Base-by-base conservation (phyloP, 2,888 invertebrate species). In the Helobdella robusta region DNA sequence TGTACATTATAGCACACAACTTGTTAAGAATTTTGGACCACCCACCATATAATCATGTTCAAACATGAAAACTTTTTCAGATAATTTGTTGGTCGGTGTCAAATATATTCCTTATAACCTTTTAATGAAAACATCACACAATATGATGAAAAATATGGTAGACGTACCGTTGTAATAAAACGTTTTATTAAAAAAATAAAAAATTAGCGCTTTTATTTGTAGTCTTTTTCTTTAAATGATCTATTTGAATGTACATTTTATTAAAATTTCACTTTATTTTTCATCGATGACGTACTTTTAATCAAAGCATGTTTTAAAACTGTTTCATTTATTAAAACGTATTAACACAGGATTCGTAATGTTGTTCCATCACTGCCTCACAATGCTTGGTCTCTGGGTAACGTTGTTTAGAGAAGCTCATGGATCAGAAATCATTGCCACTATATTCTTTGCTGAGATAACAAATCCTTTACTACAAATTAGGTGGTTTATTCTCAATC, bases 381-480 rank as follows among this genome's bases (percentile, higher is more conserved):
- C 75, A 69, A 74, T 78, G 11, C 18, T 71, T 3, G 78, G 78
- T 2, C 68, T 75, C 61, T 59, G 69, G 0, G 66, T 73, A 40
- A 73, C 73, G 30, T 68, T 76, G 20, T 44, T 72, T 30, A 46
- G 68, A 8, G 75, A 75, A 15, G 67, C 64, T 28, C 75, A 75
- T 46, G 79, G 79, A 52, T 75, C 75, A 2, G 79, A 79, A 69
- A 68, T 78, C 66, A 72, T 75, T n/a, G 75, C 76, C 18, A 75
- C 77, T 3, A 71, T 79, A 23, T 73, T 74, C 44, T 78, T 77
- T 0, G 73, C 76, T 0, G 79, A 79, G 68, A 66, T 76, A 23
- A 76, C 78, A 48, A 79, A 78, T 67, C 79, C 79, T 0, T 70
- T 79, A 4, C 72, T 79, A 11, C 79, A 79, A 70, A 35, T 73